A percentile compares a stretch with the other conserved stretches of the same genome.
These are phyloP conservation scores for Sebastolobus altivelis DNA, from an alignment of 2,797 vertebrate species.

Conservation along the genomic window DNA sequence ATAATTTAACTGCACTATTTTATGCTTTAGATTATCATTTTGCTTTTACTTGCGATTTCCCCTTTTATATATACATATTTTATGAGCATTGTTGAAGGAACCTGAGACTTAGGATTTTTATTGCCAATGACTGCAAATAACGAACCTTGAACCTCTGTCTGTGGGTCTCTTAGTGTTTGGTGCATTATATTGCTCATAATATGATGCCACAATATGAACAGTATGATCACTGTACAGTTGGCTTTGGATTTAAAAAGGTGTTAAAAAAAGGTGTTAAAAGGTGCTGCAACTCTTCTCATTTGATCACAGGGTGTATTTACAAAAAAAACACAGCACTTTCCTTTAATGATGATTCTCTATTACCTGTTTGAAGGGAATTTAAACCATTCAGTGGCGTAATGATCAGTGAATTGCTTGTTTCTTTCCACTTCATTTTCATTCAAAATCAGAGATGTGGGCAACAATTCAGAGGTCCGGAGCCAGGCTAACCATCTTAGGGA, in stretches of 20 bases:
- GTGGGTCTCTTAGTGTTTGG: background rate
- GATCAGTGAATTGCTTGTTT: background rate
- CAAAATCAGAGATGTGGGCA: background rate
- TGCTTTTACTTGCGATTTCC: no score
- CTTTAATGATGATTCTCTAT: background rate
- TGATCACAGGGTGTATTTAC: background rate
- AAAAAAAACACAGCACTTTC: background rate
- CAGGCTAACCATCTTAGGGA: constrained; percentile 5
- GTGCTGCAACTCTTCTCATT: background rate
- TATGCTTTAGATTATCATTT: no score
- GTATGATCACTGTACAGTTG: background rate
- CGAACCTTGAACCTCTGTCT: no score
- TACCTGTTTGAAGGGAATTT: background rate
- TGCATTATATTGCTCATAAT: background rate
- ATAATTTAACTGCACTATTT: no score
- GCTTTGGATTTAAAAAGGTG: background rate
- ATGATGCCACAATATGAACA: background rate
- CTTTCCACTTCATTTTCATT: background rate
- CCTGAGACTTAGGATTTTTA: no score
- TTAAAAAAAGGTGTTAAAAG: background rate
- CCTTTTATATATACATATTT: no score
- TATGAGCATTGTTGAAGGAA: no score
- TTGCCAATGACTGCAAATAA: no score
- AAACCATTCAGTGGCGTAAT: background rate
- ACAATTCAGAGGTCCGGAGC: constrained; percentile 4